Conservation (phyloP, 2,888 invertebrate genomes). For the Eristalinus aeneus region DNA sequence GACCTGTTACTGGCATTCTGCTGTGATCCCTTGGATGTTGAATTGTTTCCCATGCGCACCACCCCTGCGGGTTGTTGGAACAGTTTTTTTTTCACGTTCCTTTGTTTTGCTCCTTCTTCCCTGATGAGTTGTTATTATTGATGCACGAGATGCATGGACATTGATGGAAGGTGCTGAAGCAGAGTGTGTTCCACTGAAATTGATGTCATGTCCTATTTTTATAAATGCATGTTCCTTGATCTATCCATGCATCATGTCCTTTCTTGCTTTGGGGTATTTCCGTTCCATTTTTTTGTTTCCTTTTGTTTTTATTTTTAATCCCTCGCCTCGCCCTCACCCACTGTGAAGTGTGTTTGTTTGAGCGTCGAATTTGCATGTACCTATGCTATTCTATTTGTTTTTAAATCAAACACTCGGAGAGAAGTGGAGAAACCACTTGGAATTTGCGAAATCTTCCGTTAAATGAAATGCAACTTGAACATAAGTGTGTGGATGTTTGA, state of each 20-base stretch:
- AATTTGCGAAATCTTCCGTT: too few relatives aligned
- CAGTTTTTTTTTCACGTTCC: neutral
- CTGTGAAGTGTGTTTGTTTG: too few relatives aligned
- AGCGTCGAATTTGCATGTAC: too few relatives aligned
- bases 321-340: too few relatives aligned
- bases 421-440: too few relatives aligned
- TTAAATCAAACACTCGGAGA: too few relatives aligned
- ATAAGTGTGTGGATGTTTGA: too few relatives aligned
- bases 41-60: conserved; percentile 17
- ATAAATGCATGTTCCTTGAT: neutral
- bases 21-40: conserved; percentile 45
- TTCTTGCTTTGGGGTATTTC: conserved; percentile 9
- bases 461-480: too few relatives aligned
- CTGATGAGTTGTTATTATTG: conserved; percentile 54
- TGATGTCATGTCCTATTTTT: conserved; percentile 40
- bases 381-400: too few relatives aligned
- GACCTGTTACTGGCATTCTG: conserved; percentile 43
- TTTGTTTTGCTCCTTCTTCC: conserved; percentile 11
- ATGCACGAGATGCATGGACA: conserved; percentile 55
- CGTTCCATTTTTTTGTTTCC: conserved; percentile 27
- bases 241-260: conserved; percentile 19
- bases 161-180: conserved; percentile 57
- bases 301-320: too few relatives aligned
- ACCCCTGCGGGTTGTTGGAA: neutral
- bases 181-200: conserved; percentile 27